A percentile compares a stretch with the other conserved stretches of the same genome.
These are phyloP conservation scores for Brachionus angularis DNA, from an alignment of 1,140 invertebrate genomes.

Conservation along the genomic window DNA sequence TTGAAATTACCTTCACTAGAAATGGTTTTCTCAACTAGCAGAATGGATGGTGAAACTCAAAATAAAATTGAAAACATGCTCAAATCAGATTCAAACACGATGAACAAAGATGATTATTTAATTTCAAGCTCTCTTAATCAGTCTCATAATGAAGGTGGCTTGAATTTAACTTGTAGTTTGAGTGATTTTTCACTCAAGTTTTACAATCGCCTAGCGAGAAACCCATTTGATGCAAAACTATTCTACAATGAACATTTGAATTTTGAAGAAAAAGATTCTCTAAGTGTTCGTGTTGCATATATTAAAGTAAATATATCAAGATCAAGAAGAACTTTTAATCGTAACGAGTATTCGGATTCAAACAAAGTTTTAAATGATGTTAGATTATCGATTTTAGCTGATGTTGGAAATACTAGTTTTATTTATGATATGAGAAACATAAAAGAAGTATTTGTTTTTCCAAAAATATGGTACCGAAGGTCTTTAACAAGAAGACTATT, in stretches of 20 bases:
- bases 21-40: slow-evolving; percentile 60
- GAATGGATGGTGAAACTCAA: slow-evolving; percentile 44
- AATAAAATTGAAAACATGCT: slow-evolving; percentile 17
- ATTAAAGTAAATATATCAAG: slow-evolving; percentile 89
- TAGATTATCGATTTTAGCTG: slow-evolving; percentile 73
- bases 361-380: slow-evolving; percentile 8
- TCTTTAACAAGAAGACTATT: slow-evolving; percentile 86
- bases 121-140: neutral
- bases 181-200: slow-evolving; percentile 95
- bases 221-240: slow-evolving; percentile 8
- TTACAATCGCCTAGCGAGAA: slow-evolving; percentile 84
- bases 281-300: slow-evolving; percentile 93
- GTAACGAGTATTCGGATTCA: neutral
- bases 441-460: slow-evolving; percentile 92
- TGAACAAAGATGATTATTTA: neutral
- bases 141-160: slow-evolving; percentile 65
- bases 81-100: slow-evolving; percentile 25
- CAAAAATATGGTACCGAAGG: slow-evolving; percentile 86
- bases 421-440: slow-evolving; percentile 97
- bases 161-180: slow-evolving; percentile 86
- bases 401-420: slow-evolving; percentile 94
- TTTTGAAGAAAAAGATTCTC: slow-evolving; percentile 83
- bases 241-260: neutral
- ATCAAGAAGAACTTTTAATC: slow-evolving; percentile 62
- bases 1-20: slow-evolving; percentile 89